phyloP scores from a whole-genome alignment of 2,797 vertebrate species.

The Mallotus villosus region DNA sequence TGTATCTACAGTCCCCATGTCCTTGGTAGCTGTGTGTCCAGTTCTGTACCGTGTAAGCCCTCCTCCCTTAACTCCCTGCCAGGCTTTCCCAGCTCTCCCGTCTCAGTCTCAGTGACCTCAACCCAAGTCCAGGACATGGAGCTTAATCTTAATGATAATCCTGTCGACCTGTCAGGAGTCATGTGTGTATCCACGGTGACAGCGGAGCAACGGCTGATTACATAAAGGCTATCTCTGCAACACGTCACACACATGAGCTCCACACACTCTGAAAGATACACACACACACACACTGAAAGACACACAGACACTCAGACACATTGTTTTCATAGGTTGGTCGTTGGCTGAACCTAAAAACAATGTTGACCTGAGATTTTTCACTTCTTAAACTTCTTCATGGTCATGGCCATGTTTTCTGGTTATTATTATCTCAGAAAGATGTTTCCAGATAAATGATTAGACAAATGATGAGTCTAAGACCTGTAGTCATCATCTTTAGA shows the following conservation, averaged over 20 bases:
- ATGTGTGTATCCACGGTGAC: constrained; percentile 60
- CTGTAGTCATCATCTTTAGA: no score
- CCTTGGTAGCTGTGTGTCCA: not conserved
- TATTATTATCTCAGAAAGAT: no score
- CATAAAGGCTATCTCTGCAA: constrained; percentile 55
- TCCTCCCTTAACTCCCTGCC: not conserved
- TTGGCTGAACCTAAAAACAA: no score
- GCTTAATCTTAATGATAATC: constrained; percentile 70
- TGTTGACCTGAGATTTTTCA: no score
- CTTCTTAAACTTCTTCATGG: no score
- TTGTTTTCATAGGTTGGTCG: no score
- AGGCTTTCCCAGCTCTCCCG: not conserved
- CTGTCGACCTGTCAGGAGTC: constrained; percentile 72
- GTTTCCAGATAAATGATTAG: no score
- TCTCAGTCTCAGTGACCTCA: constrained; percentile 40
- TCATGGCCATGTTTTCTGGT: no score
- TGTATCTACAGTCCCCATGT: not conserved
- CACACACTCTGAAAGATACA: constrained; percentile 28
- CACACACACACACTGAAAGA: constrained; percentile 9
- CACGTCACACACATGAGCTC: constrained; percentile 10
- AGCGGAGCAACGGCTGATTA: constrained; percentile 52
- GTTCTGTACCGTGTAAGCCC: not conserved
- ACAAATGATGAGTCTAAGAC: no score
- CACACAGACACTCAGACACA: not conserved
- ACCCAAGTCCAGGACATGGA: constrained; percentile 48